phyloP scores from a whole-genome alignment of 1,140 invertebrate species.

The Conus ventricosus region DNA sequence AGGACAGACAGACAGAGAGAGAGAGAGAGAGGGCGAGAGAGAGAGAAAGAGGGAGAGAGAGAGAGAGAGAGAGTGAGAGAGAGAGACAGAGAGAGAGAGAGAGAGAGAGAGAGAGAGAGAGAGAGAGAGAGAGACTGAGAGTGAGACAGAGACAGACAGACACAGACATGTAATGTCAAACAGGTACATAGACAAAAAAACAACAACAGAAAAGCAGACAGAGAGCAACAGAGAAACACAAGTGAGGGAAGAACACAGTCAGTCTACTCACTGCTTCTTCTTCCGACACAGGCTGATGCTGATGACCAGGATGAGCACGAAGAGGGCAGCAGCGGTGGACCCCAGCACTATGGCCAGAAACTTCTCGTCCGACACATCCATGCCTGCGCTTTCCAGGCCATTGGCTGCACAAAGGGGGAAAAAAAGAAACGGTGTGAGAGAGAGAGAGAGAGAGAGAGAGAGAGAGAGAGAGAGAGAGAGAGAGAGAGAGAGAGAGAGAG shows the following conservation, averaged over 20 bases:
- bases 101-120: too few relatives aligned
- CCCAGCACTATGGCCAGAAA: constrained; percentile 66
- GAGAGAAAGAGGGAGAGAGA: too few relatives aligned
- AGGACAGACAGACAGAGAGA: too few relatives aligned
- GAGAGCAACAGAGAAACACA: too few relatives aligned
- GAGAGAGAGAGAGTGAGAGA: too few relatives aligned
- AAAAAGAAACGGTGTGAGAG: neutral
- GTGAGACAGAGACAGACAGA: too few relatives aligned
- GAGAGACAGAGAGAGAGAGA: too few relatives aligned
- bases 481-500: neutral
- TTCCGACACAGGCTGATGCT: constrained; percentile 58
- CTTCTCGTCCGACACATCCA: constrained; percentile 58
- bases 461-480: neutral
- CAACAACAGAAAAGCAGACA: too few relatives aligned
- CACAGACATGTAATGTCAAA: neutral
- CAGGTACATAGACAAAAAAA: too few relatives aligned
- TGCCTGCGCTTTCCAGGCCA: constrained; percentile 12
- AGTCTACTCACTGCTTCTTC: constrained; percentile 36
- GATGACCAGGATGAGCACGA: constrained; percentile 51
- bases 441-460: neutral
- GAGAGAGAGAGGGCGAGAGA: too few relatives aligned
- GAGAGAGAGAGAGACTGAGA: too few relatives aligned
- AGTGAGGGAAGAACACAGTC: neutral
- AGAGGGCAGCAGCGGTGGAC: constrained; percentile 58
- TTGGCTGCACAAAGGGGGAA: constrained; percentile 8